A percentile compares a stretch with the other conserved stretches of the same genome.
Evolutionary conservation across 1,140 invertebrate species (phyloP).

Genomic region (Copidosoma floridanum): DNA sequence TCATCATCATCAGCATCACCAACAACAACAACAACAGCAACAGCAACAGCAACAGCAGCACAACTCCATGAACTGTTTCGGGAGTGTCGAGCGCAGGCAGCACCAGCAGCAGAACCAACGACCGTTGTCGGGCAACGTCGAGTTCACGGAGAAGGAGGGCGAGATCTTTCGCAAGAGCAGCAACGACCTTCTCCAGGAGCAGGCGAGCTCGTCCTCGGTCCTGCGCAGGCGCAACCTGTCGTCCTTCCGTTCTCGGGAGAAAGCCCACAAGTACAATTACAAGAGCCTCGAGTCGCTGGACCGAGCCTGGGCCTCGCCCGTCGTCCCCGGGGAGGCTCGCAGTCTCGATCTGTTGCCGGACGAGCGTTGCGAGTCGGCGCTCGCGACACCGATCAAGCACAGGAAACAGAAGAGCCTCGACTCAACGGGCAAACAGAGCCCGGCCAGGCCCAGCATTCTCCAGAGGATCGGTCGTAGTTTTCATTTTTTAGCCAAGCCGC

Average conservation of each 20-base stretch:
- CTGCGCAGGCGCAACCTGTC: slow-evolving; percentile 31
- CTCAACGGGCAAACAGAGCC: slow-evolving; percentile 14
- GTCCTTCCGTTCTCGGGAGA: slow-evolving; percentile 33
- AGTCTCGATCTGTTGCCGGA: slow-evolving; percentile 38
- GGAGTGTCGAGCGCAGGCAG: slow-evolving; percentile 24
- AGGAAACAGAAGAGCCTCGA: slow-evolving; percentile 38
- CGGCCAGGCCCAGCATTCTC: slow-evolving; percentile 38
- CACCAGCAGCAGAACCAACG: not conserved
- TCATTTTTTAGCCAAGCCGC: slow-evolving; percentile 40
- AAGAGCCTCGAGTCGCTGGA: slow-evolving; percentile 42
- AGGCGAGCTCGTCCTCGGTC: no score
- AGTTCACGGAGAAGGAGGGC: slow-evolving; percentile 40
- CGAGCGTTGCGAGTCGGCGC: slow-evolving; percentile 25
- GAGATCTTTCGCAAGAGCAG: slow-evolving; percentile 43
- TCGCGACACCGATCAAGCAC: slow-evolving; percentile 30
- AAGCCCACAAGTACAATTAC: no score
- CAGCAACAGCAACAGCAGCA: not conserved
- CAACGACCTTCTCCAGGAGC: slow-evolving; percentile 33
- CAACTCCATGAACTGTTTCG: slow-evolving; percentile 36
- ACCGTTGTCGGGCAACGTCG: slow-evolving; percentile 34
- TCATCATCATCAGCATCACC: not conserved
- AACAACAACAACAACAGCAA: no score
- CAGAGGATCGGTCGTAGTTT: slow-evolving; percentile 39
- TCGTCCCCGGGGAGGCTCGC: slow-evolving; percentile 30
- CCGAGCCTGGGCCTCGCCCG: slow-evolving; percentile 25